phyloP scores from a whole-genome alignment of 1,140 invertebrate genomes.

The Venustaconcha ellipsiformis region DNA sequence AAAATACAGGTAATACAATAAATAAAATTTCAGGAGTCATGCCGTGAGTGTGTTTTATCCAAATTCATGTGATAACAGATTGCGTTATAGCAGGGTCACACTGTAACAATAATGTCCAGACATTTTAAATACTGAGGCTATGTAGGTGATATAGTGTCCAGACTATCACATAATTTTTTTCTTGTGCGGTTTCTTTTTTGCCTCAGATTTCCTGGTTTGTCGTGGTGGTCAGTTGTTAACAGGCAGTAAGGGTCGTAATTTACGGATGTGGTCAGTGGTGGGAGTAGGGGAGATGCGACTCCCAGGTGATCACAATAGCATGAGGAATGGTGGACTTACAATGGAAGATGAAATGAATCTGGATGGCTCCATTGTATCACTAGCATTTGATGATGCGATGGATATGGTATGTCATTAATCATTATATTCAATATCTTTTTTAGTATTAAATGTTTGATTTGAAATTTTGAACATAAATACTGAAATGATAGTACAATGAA shows the following conservation, averaged over 20 bases:
- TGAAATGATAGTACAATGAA: too few species aligned
- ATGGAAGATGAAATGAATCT: constrained; percentile 69
- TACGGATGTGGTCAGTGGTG: constrained; percentile 60
- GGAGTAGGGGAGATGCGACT: constrained; percentile 54
- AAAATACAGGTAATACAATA: too few species aligned
- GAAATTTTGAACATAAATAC: too few species aligned
- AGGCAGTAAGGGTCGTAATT: constrained; percentile 50
- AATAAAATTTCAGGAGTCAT: too few species aligned
- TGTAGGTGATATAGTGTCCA: too few species aligned
- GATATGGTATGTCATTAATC: constrained; percentile 58
- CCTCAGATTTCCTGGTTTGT: constrained; percentile 47
- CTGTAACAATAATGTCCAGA: too few species aligned
- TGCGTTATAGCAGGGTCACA: too few species aligned
- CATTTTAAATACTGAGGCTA: too few species aligned
- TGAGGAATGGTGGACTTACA: constrained; percentile 50
- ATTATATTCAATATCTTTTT: background rate
- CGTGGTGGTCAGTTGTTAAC: constrained; percentile 55
- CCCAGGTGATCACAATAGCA: constrained; percentile 37
- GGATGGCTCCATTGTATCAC: constrained; percentile 60
- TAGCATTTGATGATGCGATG: constrained; percentile 65
- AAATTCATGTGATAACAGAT: too few species aligned
- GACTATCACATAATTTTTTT: too few species aligned
- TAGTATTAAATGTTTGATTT: too few species aligned
- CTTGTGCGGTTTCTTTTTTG: constrained; percentile 1
- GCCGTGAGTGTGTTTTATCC: too few species aligned